Percentiles rank a stretch among this genome's conserved stretches.
These are phyloP conservation scores for Ceriagrion tenellum DNA, from an alignment of 2,888 invertebrate genomes.

Conservation along the genomic window DNA sequence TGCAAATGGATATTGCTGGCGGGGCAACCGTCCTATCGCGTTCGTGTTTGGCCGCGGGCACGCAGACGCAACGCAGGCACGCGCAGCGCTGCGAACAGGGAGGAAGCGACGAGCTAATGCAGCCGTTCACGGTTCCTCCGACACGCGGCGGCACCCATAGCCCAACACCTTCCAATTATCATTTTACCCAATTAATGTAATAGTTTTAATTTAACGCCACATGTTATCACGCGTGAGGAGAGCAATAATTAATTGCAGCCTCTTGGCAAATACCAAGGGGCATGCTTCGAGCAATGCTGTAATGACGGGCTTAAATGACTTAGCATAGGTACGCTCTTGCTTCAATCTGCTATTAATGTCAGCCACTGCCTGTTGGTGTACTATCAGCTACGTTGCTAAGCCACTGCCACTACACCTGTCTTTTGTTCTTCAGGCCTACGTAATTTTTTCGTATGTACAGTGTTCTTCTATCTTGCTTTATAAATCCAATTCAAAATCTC, in stretches of 20 bases:
- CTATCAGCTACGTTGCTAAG: too few species aligned
- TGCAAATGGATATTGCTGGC: not conserved
- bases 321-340: not conserved
- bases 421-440: too few species aligned
- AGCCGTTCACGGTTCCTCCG: slow-evolving; percentile 6
- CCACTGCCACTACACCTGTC: too few species aligned
- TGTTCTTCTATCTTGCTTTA: too few species aligned
- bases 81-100: not conserved
- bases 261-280: not conserved
- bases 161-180: slow-evolving; percentile 11
- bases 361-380: too few species aligned
- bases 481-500: too few species aligned
- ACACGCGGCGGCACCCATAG: not conserved
- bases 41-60: not conserved
- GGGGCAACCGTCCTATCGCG: not conserved
- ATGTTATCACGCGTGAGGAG: slow-evolving; percentile 1
- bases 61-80: too few species aligned
- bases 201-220: slow-evolving; percentile 3
- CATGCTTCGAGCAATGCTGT: not conserved
- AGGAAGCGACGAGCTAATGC: not conserved
- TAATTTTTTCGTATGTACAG: too few species aligned
- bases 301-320: slow-evolving; percentile 1
- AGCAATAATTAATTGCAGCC: not conserved
- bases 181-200: slow-evolving; percentile 18
- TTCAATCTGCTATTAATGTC: too few species aligned